phyloP scores from a whole-genome alignment of 2,113 vertebrate genomes.

The Chionodraco myersi region DNA sequence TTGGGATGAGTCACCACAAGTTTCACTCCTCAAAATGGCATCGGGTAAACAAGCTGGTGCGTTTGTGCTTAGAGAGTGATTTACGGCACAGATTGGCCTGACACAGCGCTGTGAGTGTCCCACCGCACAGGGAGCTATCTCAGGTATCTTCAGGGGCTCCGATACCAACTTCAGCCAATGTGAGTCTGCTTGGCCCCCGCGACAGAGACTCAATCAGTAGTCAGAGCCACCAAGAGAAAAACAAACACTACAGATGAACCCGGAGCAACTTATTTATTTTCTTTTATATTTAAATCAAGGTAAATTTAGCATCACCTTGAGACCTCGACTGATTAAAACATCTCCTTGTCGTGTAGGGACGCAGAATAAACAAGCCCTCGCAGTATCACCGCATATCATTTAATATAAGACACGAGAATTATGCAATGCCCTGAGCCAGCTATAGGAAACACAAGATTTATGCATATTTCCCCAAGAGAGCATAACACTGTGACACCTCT shows the following conservation, averaged over 20 bases:
- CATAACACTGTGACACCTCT: slow-evolving; percentile 48
- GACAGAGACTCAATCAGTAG: slow-evolving; percentile 27
- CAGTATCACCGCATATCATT: slow-evolving; percentile 45
- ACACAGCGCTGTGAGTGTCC: slow-evolving; percentile 48
- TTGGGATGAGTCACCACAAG: slow-evolving; percentile 23
- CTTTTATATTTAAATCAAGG: slow-evolving; percentile 23
- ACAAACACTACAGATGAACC: slow-evolving; percentile 32
- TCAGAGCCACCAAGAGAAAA: slow-evolving; percentile 11
- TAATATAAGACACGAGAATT: slow-evolving; percentile 54
- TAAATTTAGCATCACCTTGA: slow-evolving; percentile 63
- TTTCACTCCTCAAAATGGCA: slow-evolving; percentile 70
- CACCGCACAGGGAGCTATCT: slow-evolving; percentile 16
- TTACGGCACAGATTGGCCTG: slow-evolving; percentile 53
- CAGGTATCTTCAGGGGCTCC: slow-evolving; percentile 25
- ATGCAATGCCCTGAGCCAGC: slow-evolving; percentile 27
- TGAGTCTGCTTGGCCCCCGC: slow-evolving; percentile 8
- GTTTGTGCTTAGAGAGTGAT: slow-evolving; percentile 48
- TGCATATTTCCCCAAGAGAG: slow-evolving; percentile 49
- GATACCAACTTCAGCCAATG: slow-evolving; percentile 19
- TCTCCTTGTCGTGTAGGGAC: slow-evolving; percentile 47
- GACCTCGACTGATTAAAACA: slow-evolving; percentile 67
- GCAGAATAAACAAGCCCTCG: slow-evolving; percentile 39
- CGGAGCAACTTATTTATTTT: slow-evolving; percentile 3
- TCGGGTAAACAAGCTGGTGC: slow-evolving; percentile 62
- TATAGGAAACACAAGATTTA: slow-evolving; percentile 44